These are phyloP conservation scores for Athene noctua DNA, from an alignment of 2,113 vertebrate species.

Conservation along the genomic window DNA sequence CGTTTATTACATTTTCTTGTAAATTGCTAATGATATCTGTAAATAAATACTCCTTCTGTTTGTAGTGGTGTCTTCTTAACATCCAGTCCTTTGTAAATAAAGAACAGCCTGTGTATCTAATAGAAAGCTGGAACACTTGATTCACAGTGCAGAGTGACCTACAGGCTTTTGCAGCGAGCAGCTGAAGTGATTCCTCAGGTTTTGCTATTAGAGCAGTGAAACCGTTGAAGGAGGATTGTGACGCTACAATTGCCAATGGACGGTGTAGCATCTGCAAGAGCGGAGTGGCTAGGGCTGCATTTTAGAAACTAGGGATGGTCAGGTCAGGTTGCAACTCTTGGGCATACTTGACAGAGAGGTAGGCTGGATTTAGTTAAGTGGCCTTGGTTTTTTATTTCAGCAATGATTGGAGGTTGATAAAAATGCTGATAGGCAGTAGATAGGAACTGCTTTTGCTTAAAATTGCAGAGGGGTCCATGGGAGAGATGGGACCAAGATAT, in stretches of 20 bases:
- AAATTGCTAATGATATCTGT: background rate
- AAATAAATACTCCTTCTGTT: conserved; percentile 3
- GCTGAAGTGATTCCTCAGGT: background rate
- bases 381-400: background rate
- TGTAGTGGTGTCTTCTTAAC: background rate
- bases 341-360: background rate
- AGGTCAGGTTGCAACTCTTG: background rate
- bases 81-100: background rate
- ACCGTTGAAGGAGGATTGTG: background rate
- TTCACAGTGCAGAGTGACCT: background rate
- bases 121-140: background rate
- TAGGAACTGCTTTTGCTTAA: background rate
- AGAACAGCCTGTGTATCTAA: background rate
- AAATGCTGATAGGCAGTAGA: background rate
- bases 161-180: background rate
- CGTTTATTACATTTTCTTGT: background rate
- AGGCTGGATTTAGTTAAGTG: background rate
- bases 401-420: background rate
- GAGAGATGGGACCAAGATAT: background rate
- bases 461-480: background rate
- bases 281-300: background rate
- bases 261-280: background rate
- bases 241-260: background rate
- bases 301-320: background rate
- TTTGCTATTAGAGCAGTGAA: background rate